These are phyloP conservation scores for Andrena flavipes DNA, from an alignment of 2,888 invertebrate genomes.

Conservation along the genomic window DNA sequence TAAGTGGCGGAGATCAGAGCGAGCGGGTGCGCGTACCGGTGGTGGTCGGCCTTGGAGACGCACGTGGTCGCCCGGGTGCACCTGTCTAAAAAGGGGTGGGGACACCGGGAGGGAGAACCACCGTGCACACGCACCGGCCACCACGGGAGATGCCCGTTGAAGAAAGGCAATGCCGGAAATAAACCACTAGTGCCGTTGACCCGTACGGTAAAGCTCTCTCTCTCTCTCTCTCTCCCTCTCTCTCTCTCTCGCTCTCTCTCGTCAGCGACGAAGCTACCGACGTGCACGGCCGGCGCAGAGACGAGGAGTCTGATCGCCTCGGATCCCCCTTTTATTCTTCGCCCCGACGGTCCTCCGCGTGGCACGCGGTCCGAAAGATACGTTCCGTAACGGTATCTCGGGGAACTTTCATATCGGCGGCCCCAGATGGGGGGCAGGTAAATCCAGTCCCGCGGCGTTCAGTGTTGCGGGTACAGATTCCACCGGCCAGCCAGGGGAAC, in stretches of 20 bases:
- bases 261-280: conserved; percentile 38
- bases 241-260: conserved; percentile 65
- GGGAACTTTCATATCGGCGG: conserved; percentile 53
- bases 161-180: conserved; percentile 82
- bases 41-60: conserved; percentile 79
- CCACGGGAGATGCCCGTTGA: conserved; percentile 46
- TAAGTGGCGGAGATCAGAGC: conserved; percentile 58
- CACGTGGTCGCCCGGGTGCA: conserved; percentile 78
- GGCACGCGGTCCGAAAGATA: conserved; percentile 37
- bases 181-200: conserved; percentile 83
- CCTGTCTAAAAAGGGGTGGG: conserved; percentile 66
- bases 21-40: conserved; percentile 56
- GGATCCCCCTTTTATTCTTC: conserved; percentile 18
- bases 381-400: conserved; percentile 57
- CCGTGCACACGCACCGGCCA: conserved; percentile 44
- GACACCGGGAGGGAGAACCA: conserved; percentile 32
- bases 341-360: not conserved
- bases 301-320: conserved; percentile 12
- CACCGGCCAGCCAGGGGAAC: conserved; percentile 14
- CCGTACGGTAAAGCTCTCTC: conserved; percentile 74
- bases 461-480: conserved; percentile 32
- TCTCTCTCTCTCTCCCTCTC: not conserved
- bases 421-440: conserved; percentile 28
- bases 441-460: conserved; percentile 29
- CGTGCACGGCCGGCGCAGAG: conserved; percentile 6